These are phyloP conservation scores for Apamea sordens DNA, from an alignment of 2,888 invertebrate species.

Conservation along the genomic window DNA sequence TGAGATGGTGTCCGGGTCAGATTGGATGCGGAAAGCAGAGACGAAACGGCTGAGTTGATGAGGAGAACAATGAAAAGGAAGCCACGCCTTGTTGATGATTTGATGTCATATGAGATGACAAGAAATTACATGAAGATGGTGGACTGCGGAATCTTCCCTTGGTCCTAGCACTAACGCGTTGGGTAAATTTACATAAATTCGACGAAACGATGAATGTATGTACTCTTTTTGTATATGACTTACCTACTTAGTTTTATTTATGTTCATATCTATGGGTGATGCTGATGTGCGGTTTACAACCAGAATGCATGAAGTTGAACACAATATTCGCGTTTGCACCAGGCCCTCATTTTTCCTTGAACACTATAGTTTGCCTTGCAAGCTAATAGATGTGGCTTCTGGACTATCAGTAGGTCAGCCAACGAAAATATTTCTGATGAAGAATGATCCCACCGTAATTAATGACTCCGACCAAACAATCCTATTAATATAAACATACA, in stretches of 20 bases:
- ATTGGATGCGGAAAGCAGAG: background rate
- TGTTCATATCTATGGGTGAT: background rate
- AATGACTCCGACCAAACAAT: slow-evolving; percentile 28
- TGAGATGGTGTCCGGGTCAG: background rate
- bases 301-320: background rate
- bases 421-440: slow-evolving; percentile 28
- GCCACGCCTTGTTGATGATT: background rate
- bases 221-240: background rate
- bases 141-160: background rate
- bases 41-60: background rate
- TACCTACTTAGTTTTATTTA: background rate
- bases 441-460: slow-evolving; percentile 27
- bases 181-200: background rate
- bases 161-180: background rate
- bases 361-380: background rate
- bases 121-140: background rate
- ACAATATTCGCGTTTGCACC: background rate
- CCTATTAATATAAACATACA: slow-evolving; percentile 37
- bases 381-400: background rate
- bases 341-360: background rate
- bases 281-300: background rate
- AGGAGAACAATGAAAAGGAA: background rate
- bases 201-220: background rate
- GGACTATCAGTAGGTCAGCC: background rate
- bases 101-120: background rate